A percentile compares a stretch with the other conserved stretches of the same genome.
phyloP scores from a whole-genome alignment of 35 echinoderm and acorn worm genomes.

The Heliocidaris erythrogramma region DNA sequence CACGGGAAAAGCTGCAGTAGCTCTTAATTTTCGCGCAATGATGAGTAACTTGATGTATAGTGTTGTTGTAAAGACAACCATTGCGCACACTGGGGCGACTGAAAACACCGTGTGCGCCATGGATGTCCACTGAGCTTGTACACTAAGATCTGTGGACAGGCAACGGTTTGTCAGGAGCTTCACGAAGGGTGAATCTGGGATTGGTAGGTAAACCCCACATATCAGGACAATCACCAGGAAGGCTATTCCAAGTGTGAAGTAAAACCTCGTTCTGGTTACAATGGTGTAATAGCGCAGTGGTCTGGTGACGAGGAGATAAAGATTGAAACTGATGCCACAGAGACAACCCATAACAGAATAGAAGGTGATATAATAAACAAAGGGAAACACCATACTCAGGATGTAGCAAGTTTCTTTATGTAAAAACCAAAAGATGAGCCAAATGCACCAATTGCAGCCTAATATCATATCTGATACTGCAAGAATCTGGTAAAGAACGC shows the following conservation, averaged over 20 bases:
- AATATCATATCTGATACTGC: background rate
- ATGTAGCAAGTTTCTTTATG: background rate
- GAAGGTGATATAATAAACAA: background rate
- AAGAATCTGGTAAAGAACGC: background rate
- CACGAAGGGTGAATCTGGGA: background rate
- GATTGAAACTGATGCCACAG: background rate
- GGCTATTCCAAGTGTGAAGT: background rate
- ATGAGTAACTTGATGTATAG: background rate
- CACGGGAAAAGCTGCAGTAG: background rate
- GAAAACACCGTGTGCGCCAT: background rate
- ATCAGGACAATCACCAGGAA: background rate
- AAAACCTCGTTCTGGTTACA: background rate
- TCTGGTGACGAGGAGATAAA: background rate
- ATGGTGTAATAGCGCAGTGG: background rate
- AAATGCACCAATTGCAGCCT: background rate
- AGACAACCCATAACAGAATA: background rate
- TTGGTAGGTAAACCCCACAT: background rate
- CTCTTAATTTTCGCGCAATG: background rate
- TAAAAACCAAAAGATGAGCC: background rate
- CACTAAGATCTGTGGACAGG: background rate
- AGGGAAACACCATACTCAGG: background rate
- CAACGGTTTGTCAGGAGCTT: background rate
- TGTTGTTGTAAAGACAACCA: background rate
- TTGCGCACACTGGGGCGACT: background rate
- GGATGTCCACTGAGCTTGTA: background rate